Evolutionary conservation across 53 echinoderm and acorn worm genomes (phyloP), one percentile per base, ranked within the genome.

Genomic region (Temnopleurus reevesii): DNA sequence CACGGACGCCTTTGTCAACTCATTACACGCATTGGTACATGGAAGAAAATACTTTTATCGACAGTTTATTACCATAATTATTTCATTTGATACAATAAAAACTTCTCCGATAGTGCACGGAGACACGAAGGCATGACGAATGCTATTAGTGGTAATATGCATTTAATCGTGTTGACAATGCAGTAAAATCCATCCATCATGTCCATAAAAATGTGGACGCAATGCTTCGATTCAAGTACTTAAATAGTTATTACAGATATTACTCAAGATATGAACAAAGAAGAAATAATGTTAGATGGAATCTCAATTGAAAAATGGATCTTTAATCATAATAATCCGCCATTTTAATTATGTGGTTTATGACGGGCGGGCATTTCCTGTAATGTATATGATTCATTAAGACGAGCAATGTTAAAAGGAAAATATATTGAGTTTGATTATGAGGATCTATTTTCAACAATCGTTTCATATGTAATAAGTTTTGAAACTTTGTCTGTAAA

Each of bases 131-230:
- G 29, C 12, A 83, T 55, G 17, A 54, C 51, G 21, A 83, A 83
- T 53, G 59, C 85, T 85, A 85, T 85, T 85, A 85, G 59, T 17
- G 26, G 43, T 85, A 85, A 85, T 85, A 58, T 45, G 59, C 43
- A 85, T 59, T 59, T 59, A 85, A 85, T 85, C 27, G 85, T 85
- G 60, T 85, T 59, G 26, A 85, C 85, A 85, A 60, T 25, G 85
- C 28, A 59, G 58, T 85, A 85, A 61, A 85, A 44, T 8, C 21
- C 28, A 60, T 46, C 49, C 45, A 60, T 59, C 85, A 85, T 46
- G 23, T 17, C 36, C 60, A 59, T 71, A 71, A 38, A 71, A 38
- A 5, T 41, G 71, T 41, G 43, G 71, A 71, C 71, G 71, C 36
- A 71, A 38, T 41, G 71, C 71, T 41, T 27, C 23, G 36, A 29